Percentiles rank a stretch among this genome's conserved stretches.
phyloP scores from a whole-genome alignment of 37 sponge, comb jelly and placozoan species.

The Dysidea cf. avara region DNA sequence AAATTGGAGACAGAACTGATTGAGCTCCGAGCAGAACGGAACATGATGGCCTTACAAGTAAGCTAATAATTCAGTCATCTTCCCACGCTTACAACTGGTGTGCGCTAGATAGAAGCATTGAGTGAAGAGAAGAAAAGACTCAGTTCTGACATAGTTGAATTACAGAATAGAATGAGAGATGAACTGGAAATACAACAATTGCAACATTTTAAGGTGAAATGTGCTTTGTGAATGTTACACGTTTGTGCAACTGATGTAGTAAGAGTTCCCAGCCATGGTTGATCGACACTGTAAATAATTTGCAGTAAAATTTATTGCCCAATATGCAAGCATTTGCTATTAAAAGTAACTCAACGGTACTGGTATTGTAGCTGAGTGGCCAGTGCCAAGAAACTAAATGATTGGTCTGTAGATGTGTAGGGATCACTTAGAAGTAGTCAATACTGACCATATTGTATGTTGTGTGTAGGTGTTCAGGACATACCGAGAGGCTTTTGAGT shows the following conservation, averaged over 20 bases:
- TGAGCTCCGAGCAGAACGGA: slow-evolving; percentile 19
- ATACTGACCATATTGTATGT: background rate
- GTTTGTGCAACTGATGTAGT: no score
- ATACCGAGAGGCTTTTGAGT: slow-evolving; percentile 31
- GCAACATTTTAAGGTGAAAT: slow-evolving; percentile 37
- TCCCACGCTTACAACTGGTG: background rate
- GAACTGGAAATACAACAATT: slow-evolving; percentile 38
- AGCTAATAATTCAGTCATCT: background rate
- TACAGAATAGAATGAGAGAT: slow-evolving; percentile 33
- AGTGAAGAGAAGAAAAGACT: slow-evolving; percentile 22
- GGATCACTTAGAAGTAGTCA: no score
- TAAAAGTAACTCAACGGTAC: no score
- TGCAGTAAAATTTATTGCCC: no score
- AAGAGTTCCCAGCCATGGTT: no score
- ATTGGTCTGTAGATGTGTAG: no score
- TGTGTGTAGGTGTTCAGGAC: slow-evolving; percentile 19
- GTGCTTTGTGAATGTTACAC: no score
- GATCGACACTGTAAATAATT: no score
- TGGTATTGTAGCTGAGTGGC: no score
- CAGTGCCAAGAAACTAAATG: no score
- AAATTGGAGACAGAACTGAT: slow-evolving; percentile 24
- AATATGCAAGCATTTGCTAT: no score
- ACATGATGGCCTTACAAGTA: slow-evolving; percentile 26
- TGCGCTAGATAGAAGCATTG: slow-evolving; percentile 14
- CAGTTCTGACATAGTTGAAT: background rate